Evolutionary conservation across 2,797 vertebrate species (phyloP).

Genomic region (Masticophis lateralis): DNA sequence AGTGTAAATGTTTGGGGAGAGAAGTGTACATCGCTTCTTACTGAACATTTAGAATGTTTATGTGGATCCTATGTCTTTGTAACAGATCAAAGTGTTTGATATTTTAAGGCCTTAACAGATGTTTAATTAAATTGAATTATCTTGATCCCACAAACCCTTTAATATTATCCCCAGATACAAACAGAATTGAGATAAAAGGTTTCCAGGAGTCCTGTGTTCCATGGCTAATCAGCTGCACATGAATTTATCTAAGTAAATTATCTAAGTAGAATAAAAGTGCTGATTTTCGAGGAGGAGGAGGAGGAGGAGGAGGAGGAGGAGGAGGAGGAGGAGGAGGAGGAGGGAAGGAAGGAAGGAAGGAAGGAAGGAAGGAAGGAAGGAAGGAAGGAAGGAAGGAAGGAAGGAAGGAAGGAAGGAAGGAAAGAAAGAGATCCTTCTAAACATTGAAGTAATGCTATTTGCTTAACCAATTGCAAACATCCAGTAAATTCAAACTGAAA

Average conservation of each 20-base stretch:
- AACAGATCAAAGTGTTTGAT: neutral
- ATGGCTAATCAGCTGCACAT: conserved; percentile 24
- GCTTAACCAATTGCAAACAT: conserved; percentile 16
- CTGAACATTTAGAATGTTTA: neutral
- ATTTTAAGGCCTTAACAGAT: neutral
- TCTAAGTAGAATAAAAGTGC: conserved; percentile 38
- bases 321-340: neutral
- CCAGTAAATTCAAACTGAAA: neutral
- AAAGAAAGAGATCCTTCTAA: neutral
- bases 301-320: neutral
- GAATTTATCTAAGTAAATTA: conserved; percentile 13
- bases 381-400: too few species aligned
- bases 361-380: too few species aligned
- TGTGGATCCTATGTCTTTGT: neutral
- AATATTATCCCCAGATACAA: neutral
- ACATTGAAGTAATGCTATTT: neutral
- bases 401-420: too few species aligned
- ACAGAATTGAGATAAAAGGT: neutral
- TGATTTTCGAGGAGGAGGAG: conserved; percentile 16
- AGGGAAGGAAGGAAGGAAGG: too few species aligned
- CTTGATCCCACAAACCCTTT: neutral
- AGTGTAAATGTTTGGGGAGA: neutral
- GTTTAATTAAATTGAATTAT: neutral
- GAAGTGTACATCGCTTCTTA: neutral
- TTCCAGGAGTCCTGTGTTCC: neutral